These are phyloP conservation scores for Helicoverpa zea DNA, from an alignment of 1,140 invertebrate species.

Conservation along the genomic window DNA sequence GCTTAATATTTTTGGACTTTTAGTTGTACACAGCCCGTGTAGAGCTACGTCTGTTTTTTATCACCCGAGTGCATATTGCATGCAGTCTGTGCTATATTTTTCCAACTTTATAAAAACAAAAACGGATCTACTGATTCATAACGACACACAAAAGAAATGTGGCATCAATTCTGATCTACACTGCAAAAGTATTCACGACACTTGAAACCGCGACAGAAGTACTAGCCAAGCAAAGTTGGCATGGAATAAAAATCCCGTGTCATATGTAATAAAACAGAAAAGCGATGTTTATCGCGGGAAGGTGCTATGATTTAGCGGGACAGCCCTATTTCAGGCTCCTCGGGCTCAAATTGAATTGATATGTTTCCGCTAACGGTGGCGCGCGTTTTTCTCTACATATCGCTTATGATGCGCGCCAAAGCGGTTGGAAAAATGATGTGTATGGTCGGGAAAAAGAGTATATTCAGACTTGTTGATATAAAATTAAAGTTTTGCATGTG, in stretches of 20 bases:
- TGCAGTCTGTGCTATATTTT: not conserved
- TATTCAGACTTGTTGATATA: no score
- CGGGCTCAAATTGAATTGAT: conserved; percentile 83
- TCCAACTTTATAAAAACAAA: not conserved
- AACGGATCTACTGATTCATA: not conserved
- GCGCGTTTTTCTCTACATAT: conserved; percentile 79
- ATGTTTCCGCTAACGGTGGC: conserved; percentile 77
- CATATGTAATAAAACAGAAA: conserved; percentile 75
- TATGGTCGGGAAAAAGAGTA: conserved; percentile 30
- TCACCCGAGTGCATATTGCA: not conserved
- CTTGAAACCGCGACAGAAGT: conserved; percentile 7
- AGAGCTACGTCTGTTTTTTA: not conserved
- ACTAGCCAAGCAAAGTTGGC: not conserved
- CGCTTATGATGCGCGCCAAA: conserved; percentile 77
- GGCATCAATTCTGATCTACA: conserved; percentile 22
- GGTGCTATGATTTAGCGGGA: conserved; percentile 75
- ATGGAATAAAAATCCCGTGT: conserved; percentile 54
- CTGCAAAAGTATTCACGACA: not conserved
- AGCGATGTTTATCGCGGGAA: conserved; percentile 76
- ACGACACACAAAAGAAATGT: not conserved
- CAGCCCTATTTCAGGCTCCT: conserved; percentile 74
- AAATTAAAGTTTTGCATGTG: no score
- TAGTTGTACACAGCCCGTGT: not conserved
- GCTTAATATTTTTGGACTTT: conserved; percentile 18
- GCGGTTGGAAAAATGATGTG: conserved; percentile 68